phyloP scores from a whole-genome alignment of 2,113 vertebrate genomes.

The rabbit (Oryctolagus cuniculus) region DNA sequence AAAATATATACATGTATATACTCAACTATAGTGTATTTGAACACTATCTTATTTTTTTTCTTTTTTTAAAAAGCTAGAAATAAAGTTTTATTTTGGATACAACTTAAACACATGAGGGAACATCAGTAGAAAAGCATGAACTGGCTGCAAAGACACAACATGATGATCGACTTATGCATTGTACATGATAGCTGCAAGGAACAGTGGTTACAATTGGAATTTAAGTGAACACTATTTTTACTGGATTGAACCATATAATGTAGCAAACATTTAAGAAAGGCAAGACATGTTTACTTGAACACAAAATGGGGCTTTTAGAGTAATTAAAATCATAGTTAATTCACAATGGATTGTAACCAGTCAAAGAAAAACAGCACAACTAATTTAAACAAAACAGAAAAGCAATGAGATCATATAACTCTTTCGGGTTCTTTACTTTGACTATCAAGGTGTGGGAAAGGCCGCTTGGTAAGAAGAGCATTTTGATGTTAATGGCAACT shows the following conservation, averaged over 20 bases:
- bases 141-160: neutral
- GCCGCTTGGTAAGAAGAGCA: neutral
- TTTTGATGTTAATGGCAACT: neutral
- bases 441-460: neutral
- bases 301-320: neutral
- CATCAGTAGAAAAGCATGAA: neutral
- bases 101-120: neutral
- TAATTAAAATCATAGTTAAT: conserved; percentile 31
- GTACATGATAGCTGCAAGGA: neutral
- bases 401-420: neutral
- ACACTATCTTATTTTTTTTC: conserved; percentile 46
- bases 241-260: neutral
- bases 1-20: neutral
- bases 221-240: neutral
- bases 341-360: neutral
- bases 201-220: neutral
- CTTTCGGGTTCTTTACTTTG: conserved; percentile 34
- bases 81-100: conserved; percentile 36
- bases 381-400: conserved; percentile 45
- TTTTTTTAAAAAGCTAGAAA: conserved; percentile 22
- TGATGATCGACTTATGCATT: neutral
- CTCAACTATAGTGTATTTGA: conserved; percentile 60
- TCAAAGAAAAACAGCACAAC: neutral
- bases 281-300: neutral
- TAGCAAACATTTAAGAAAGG: neutral